phyloP scores from a whole-genome alignment of 1,140 invertebrate genomes.

The Octopus sinensis region DNA sequence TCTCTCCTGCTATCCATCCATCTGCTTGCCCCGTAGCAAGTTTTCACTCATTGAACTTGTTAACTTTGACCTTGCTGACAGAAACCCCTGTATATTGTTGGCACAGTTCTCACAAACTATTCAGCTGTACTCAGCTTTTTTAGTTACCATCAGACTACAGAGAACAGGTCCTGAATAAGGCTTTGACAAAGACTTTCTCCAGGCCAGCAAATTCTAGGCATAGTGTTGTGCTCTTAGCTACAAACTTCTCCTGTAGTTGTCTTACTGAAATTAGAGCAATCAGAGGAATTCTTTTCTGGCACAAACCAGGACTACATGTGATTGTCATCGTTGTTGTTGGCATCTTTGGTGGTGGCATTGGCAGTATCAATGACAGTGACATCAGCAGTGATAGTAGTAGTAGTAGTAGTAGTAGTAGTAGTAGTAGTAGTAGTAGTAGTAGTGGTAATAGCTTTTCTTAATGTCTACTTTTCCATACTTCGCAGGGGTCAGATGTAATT shows the following conservation, averaged over 20 bases:
- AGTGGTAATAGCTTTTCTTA: constrained; percentile 17
- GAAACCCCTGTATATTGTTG: no score
- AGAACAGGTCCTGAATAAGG: no score
- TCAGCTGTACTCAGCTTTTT: no score
- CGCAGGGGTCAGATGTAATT: neutral
- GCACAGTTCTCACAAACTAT: no score
- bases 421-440: constrained; percentile 3
- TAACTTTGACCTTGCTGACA: no score
- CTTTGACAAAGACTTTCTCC: no score
- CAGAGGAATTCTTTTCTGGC: constrained; percentile 12
- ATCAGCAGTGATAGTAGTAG: neutral
- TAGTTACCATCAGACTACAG: no score
- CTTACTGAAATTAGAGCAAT: neutral
- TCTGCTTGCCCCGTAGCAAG: no score
- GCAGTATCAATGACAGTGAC: neutral
- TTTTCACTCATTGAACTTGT: no score
- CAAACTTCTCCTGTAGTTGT: neutral
- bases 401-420: constrained; percentile 12
- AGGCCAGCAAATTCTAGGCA: neutral
- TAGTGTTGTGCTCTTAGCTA: constrained; percentile 6
- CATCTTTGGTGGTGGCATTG: neutral
- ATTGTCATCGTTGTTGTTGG: neutral
- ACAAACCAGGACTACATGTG: neutral
- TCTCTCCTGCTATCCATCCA: no score
- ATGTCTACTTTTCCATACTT: neutral